Evolutionary conservation across 2,888 invertebrate genomes (phyloP), one percentile per base, ranked within the genome.

Genomic region (Polymixis lichenea): DNA sequence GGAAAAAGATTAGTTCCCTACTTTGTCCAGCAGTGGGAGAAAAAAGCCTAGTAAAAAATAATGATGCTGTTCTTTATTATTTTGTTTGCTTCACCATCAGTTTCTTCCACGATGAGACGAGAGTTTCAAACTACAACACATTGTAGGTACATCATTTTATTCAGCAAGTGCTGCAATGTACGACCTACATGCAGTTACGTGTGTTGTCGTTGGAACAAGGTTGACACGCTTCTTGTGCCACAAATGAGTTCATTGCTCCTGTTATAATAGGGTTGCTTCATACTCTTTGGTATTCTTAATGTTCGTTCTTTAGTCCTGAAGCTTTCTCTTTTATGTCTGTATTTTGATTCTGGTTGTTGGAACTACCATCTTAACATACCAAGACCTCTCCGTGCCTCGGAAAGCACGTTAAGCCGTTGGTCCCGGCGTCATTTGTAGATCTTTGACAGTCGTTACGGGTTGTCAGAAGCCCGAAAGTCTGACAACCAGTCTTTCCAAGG

Each of bases 171-270:
- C 43, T 67, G 65, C 67, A 77, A 25, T 58, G 58, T 61, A 15
- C 55, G 25, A 49, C 13, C 64, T 61, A 38, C 51, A 68, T 77
- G 72, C 53, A 49, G 1, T 78, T 68, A 65, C 64, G 60, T 77
- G 49, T 75, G 62, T 75, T 74, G 64, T 80, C 66, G 67, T 32
- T 15, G 70, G 68, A 71, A 70, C 72, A 80, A 80, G 80, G 80
- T 73, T 78, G 82, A 62, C 74, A 82, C 74, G 62, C 70, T 71
- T 64, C 61, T 78, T 75, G 55, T 74, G 62, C 53, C 69, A 38
- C 71, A n/a, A 75, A 83, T 67, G 70, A 82, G 79, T 78, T 71
- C 67, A 58, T 78, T 82, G 83, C 68, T 75, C 83, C 56, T 53
- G 32, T 62, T 60, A 43, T 9, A 58, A 60, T 60, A 75, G 74